Base-by-base conservation (phyloP, 92 coral and sea anemone species). In the Porites rus region DNA sequence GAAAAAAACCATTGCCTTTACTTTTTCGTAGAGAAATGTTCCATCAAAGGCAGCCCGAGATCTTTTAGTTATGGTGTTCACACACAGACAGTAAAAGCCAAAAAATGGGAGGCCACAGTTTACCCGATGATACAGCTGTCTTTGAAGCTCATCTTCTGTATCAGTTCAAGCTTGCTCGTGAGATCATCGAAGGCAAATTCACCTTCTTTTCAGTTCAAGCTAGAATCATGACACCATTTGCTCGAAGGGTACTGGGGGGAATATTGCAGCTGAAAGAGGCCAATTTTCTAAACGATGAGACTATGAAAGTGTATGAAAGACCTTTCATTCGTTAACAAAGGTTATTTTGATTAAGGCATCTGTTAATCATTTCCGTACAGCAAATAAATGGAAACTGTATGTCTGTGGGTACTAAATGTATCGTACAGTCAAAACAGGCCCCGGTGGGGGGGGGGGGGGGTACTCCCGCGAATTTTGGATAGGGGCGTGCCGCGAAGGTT, bases 1-100 rank as follows among this genome's bases (percentile, higher is more conserved):
- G 17, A 10, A 71, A 54, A 71, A 71, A 54, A 74, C 43, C 91
- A 94, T 1, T 5, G 13, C 67, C 80, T 85, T 65, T 19, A 71
- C 4, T 1, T 92, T 69, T 95, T 90, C 28, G 95, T 90, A 69
- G 84, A 69, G 69, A 86, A 92, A 21, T 82, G 70, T 74, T 80
- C 66, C 50, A 70, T 71, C 18, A 77, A 78, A 7, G 71, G 63
- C 11, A 63, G 79, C 1, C 95, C 92, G 7, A 88, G 77, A 75
- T 92, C 96, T 11, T 93, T 94, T 31, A 88, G 98, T 63, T 94
- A 92, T 60, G 98, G 98, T 0, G 88, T 94, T 72, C 81, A 70
- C 20, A 88, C 96, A 6, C 91, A 83, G 28, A 77, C 96, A 16
- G 95, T 93, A 12, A 84, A 90, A 53, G 87, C 90, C 28, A 52